Conservation (phyloP, 2,113 vertebrate genomes). For the Paradisaea rubra region DNA sequence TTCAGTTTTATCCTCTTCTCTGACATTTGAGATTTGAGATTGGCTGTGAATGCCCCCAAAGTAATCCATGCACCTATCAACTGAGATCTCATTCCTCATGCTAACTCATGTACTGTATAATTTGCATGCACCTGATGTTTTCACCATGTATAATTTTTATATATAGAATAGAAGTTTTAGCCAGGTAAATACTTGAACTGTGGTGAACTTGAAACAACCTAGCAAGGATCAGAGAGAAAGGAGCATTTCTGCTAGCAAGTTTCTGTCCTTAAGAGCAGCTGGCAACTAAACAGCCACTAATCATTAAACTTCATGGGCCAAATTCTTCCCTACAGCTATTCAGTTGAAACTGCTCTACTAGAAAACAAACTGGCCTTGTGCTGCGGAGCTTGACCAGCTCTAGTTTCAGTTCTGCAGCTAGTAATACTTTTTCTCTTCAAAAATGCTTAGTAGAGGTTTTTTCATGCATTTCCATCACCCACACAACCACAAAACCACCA, state of each 20-base stretch:
- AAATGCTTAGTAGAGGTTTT: neutral
- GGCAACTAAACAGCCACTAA: conserved; percentile 17
- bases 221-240: neutral
- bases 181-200: neutral
- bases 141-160: neutral
- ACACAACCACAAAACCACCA: conserved; percentile 37
- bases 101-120: neutral
- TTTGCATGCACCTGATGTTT: neutral
- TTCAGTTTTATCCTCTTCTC: neutral
- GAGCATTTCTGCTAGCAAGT: neutral
- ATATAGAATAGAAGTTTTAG: neutral
- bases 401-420: neutral
- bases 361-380: conserved; percentile 27
- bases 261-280: neutral
- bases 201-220: neutral
- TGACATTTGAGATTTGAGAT: neutral
- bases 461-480: neutral
- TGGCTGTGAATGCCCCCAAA: neutral
- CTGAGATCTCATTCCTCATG: neutral
- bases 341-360: neutral
- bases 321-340: conserved; percentile 14
- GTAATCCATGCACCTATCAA: neutral
- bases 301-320: conserved; percentile 5
- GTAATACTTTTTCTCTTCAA: neutral
- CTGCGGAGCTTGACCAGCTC: neutral